Evolutionary conservation across 1,140 invertebrate genomes (phyloP).

Genomic region (Drosophila truncata): DNA sequence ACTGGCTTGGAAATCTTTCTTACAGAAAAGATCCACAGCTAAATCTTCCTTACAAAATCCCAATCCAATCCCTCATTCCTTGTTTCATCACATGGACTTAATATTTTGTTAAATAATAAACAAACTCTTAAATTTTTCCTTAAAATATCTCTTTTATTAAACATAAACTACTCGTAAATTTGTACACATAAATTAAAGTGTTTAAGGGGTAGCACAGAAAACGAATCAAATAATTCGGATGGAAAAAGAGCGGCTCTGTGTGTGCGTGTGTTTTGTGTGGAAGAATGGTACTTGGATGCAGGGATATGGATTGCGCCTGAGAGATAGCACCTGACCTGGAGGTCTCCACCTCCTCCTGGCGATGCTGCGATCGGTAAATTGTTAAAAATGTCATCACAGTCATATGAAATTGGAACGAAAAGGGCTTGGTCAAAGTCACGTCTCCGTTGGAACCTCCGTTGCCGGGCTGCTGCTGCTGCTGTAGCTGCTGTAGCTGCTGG

Average conservation of each 20-base stretch:
- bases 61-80: neutral
- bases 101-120: neutral
- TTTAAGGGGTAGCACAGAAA: slow-evolving; percentile 51
- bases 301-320: slow-evolving; percentile 54
- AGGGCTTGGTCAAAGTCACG: slow-evolving; percentile 53
- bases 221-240: slow-evolving; percentile 21
- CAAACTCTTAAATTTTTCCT: slow-evolving; percentile 5
- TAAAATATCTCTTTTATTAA: slow-evolving; percentile 72
- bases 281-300: slow-evolving; percentile 29
- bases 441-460: slow-evolving; percentile 18
- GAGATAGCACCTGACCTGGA: slow-evolving; percentile 39
- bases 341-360: slow-evolving; percentile 16
- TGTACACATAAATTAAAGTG: slow-evolving; percentile 75
- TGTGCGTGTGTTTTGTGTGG: slow-evolving; percentile 24
- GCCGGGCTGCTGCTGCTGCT: slow-evolving; percentile 1
- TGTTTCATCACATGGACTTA: neutral
- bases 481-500: slow-evolving; percentile 2
- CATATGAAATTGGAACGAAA: slow-evolving; percentile 72
- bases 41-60: too few relatives aligned
- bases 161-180: slow-evolving; percentile 65
- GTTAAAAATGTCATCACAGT: slow-evolving; percentile 83
- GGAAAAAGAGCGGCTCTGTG: slow-evolving; percentile 10
- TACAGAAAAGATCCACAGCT: too few relatives aligned
- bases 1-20: too few relatives aligned
- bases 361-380: slow-evolving; percentile 75